Evolutionary conservation across 2,113 vertebrate genomes (phyloP).

Genomic region (Spilogale gracilis): DNA sequence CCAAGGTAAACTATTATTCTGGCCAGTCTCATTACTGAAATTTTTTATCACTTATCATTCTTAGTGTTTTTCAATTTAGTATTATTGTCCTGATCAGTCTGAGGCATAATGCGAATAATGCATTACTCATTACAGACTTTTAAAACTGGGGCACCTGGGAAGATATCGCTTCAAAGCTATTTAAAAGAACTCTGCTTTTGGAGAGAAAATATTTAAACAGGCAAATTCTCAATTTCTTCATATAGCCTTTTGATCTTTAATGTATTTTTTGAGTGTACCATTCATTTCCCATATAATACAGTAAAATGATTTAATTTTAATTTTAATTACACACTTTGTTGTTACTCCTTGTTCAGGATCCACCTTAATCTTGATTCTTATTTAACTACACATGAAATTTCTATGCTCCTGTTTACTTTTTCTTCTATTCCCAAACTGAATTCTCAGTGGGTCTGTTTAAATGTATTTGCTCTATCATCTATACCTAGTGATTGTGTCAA

Average conservation of each 20-base stretch:
- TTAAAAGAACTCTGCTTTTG: slow-evolving; percentile 10
- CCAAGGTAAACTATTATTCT: slow-evolving; percentile 14
- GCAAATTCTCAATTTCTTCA: slow-evolving; percentile 38
- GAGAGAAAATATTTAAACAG: slow-evolving; percentile 23
- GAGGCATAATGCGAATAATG: slow-evolving; percentile 3
- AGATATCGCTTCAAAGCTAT: slow-evolving; percentile 36
- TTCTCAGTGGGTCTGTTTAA: slow-evolving; percentile 72
- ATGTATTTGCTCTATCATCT: slow-evolving; percentile 76
- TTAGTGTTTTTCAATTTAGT: slow-evolving; percentile 25
- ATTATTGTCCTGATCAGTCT: slow-evolving; percentile 9
- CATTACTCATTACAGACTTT: not conserved
- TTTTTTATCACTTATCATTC: not conserved
- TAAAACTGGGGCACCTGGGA: not conserved
- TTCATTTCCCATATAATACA: slow-evolving; percentile 3
- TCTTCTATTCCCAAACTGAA: slow-evolving; percentile 66
- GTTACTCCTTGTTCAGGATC: slow-evolving; percentile 28
- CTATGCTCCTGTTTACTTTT: slow-evolving; percentile 71
- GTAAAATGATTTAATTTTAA: slow-evolving; percentile 43
- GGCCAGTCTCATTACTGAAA: not conserved
- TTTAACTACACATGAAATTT: slow-evolving; percentile 64
- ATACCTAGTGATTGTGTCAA: slow-evolving; percentile 67
- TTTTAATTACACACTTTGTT: slow-evolving; percentile 17
- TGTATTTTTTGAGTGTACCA: not conserved
- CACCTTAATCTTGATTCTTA: slow-evolving; percentile 46
- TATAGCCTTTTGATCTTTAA: not conserved